Percentiles rank a stretch among this genome's conserved stretches.
These are phyloP conservation scores for Aptenodytes forsteri DNA, from an alignment of 2,113 vertebrate species.

Conservation along the genomic window DNA sequence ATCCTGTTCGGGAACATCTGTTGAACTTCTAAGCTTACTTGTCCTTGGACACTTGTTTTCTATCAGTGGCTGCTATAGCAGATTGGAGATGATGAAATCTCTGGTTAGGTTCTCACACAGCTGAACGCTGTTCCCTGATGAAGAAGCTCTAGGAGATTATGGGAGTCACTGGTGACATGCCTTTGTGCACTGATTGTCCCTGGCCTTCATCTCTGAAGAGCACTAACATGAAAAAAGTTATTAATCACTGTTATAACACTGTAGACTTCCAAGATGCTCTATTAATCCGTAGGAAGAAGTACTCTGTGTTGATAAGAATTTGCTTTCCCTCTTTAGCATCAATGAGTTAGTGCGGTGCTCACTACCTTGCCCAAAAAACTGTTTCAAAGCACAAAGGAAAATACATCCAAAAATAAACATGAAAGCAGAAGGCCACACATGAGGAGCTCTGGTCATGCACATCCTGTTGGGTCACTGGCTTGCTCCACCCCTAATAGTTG, in stretches of 20 bases:
- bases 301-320: background rate
- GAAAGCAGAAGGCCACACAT: conserved; percentile 46
- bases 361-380: conserved; percentile 29
- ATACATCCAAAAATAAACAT: conserved; percentile 71
- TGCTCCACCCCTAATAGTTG: conserved; percentile 24
- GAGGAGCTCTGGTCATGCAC: conserved; percentile 58
- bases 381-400: conserved; percentile 67
- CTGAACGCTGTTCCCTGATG: background rate
- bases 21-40: background rate
- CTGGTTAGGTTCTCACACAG: background rate
- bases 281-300: background rate
- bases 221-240: background rate
- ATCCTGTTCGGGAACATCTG: background rate
- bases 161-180: background rate
- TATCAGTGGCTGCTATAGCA: background rate
- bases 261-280: background rate
- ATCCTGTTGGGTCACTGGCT: conserved; percentile 62
- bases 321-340: background rate
- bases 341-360: background rate
- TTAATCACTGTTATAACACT: background rate
- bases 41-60: background rate
- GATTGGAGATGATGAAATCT: background rate
- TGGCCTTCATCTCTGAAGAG: background rate
- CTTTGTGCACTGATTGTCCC: background rate
- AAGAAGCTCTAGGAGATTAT: background rate